Evolutionary conservation across 2,113 vertebrate species (phyloP), one percentile per base, ranked within the genome.

Genomic region (Emydocephalus ijimae): DNA sequence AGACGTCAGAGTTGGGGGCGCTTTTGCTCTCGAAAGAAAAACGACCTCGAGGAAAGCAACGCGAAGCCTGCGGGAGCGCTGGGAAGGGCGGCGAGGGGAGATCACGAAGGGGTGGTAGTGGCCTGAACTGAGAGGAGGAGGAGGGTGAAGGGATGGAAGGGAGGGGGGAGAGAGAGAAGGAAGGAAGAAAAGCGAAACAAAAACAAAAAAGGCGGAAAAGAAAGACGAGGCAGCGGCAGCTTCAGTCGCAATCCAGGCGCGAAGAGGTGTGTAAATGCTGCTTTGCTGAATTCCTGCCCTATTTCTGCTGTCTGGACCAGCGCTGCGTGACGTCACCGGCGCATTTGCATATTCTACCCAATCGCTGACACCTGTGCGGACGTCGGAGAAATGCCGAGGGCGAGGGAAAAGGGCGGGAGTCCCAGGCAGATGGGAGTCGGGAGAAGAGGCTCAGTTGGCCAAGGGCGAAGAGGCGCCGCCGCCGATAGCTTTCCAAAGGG

Each of bases 251-350:
- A 95, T 94, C 94, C 93, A 89, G 93, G 48, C 89, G 81, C 91
- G 11, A 88, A 91, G 55, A 93, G 89, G 86, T 81, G 89, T 54
- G 91, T 86, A 18, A 9, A 52, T 43, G 98, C 96, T 93, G 96
- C 95, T 96, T 43, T 89, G 92, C 95, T 96, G 96, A 97, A 96
- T 87, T 95, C 97, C 97, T 98, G 98, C 98, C 97, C 98, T 99
- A 98, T 99, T 98, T 99, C 97, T 96, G 97, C 97, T 96, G 96
- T 96, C 97, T 94, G 95, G 97, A 97, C 97, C 96, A 94, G 97
- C 97, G 97, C 95, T 91, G 96, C 97, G 97, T 98, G 98, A 99
- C 98, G 98, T 99, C 98, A 99, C 97, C 96, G 96, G 45, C 0
- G 57, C 85, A 97, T 96, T 97, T 98, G 98, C 98, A 97, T 97